Evolutionary conservation across 2,797 vertebrate species (phyloP).

Genomic region (Odontamblyopus rebecca): DNA sequence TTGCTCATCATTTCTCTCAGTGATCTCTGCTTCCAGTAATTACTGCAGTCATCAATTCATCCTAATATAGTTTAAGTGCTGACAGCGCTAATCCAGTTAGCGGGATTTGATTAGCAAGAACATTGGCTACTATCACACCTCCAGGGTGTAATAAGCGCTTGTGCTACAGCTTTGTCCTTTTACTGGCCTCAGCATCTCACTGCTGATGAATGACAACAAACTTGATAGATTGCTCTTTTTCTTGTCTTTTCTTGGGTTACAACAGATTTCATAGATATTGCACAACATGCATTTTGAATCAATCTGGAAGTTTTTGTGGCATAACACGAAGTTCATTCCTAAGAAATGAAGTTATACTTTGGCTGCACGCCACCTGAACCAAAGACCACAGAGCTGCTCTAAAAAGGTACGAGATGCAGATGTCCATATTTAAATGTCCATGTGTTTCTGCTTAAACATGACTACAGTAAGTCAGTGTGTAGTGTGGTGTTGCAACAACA

Average conservation of each 20-base stretch:
- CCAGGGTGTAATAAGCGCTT: conserved; percentile 34
- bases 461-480: conserved; percentile 52
- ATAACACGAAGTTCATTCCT: conserved; percentile 15
- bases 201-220: conserved; percentile 20
- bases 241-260: conserved; percentile 17
- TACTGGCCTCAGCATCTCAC: conserved; percentile 29
- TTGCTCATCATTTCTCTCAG: conserved; percentile 39
- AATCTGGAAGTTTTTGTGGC: conserved; percentile 16
- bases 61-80: conserved; percentile 57
- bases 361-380: conserved; percentile 12
- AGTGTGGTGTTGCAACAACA: conserved; percentile 68
- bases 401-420: conserved; percentile 23
- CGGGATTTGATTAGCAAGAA: conserved; percentile 62
- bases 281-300: conserved; percentile 33
- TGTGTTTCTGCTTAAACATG: conserved; percentile 55
- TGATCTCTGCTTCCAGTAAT: conserved; percentile 58
- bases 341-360: conserved; percentile 22
- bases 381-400: conserved; percentile 22
- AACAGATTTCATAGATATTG: conserved; percentile 38
- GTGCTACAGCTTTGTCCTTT: conserved; percentile 31
- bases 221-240: conserved; percentile 15
- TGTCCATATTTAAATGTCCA: conserved; percentile 51
- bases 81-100: conserved; percentile 63
- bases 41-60: conserved; percentile 63
- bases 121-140: conserved; percentile 51